Evolutionary conservation across 1,140 invertebrate species (phyloP), one percentile per base, ranked within the genome.

Genomic region (Drosophila micromelanica): DNA sequence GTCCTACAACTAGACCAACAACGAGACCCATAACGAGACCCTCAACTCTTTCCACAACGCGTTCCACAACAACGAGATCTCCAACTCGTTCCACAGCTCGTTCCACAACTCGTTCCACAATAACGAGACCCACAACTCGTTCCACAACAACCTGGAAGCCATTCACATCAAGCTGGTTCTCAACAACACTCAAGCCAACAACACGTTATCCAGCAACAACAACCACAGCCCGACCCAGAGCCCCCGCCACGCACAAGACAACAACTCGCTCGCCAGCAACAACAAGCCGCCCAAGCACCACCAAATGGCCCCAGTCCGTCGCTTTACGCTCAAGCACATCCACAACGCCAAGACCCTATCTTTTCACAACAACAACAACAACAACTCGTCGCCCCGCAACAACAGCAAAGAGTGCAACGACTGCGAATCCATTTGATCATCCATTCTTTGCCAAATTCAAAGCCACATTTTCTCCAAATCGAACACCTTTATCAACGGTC

Each of bases 361-460:
- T 87, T n/a, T 84, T 87, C 37, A 84, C 72, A 12, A 69, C 51
- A 40, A 35, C 42, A 46, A n/a, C 48, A n/a, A 84, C 27, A 61
- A 43, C 68, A n/a, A 72, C 60, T 12, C 20, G 11, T 51, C 62
- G 45, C 4, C 60, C 62, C n/a, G 4, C 46, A 35, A 70, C 63
- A 52, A 80, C 71, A 32, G 45, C n/a, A 11, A 76, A 42, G 12
- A 76, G 49, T 38, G 38, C 15, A 13, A 62, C 61, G 0, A 74
- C 79, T 30, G 56, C 49, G 20, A 54, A 73, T 69, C 84, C 84
- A 11, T 87, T 87, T n/a, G 52, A 57, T 40, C 84, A 87, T 72
- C 84, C 84, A 15, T 87, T 87, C 59, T 87, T 87, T 46, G 76
- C 68, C 2, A 89, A 89, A 52, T 87, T 69, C 27, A 87, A 84